phyloP scores from a whole-genome alignment of 2,113 vertebrate species.

The Atherinomorus stipes region DNA sequence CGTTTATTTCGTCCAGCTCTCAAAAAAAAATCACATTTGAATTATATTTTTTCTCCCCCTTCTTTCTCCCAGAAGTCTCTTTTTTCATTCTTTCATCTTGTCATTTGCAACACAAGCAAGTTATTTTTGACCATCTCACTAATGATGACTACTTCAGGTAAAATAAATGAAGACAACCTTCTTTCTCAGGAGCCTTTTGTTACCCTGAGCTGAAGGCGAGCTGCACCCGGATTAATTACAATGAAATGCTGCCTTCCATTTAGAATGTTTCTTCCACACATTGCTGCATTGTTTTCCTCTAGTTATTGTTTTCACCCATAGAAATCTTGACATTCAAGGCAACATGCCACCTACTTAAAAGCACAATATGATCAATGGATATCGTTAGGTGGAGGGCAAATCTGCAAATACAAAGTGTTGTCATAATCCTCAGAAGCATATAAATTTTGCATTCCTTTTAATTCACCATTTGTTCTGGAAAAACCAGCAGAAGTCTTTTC shows the following conservation, averaged over 20 bases:
- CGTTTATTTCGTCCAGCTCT: too few relatives aligned
- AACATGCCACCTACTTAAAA: constrained; percentile 21
- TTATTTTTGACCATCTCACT: constrained; percentile 54
- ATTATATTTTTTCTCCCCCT: too few relatives aligned
- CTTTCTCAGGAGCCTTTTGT: constrained; percentile 41
- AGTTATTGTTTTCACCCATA: constrained; percentile 25
- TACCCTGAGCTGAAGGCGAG: constrained; percentile 37
- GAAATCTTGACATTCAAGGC: constrained; percentile 17
- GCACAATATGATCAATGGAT: constrained; percentile 32
- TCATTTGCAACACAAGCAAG: constrained; percentile 36
- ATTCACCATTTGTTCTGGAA: constrained; percentile 32
- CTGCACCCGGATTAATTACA: constrained; percentile 31
- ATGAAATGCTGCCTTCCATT: constrained; percentile 43
- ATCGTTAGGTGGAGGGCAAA: constrained; percentile 2
- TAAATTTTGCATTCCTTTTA: constrained; percentile 16
- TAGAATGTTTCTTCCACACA: constrained; percentile 18
- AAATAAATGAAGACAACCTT: constrained; percentile 33
- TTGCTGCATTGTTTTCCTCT: constrained; percentile 17
- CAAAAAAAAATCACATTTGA: too few relatives aligned
- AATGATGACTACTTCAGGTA: constrained; percentile 33
- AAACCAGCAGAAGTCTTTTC: constrained; percentile 27
- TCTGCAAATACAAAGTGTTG: not conserved
- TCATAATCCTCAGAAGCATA: not conserved
- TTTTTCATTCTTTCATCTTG: constrained; percentile 42
- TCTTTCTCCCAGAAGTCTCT: constrained; percentile 37